Base-by-base conservation (phyloP, 2,888 invertebrate genomes). In the Fragum whitleyi region DNA sequence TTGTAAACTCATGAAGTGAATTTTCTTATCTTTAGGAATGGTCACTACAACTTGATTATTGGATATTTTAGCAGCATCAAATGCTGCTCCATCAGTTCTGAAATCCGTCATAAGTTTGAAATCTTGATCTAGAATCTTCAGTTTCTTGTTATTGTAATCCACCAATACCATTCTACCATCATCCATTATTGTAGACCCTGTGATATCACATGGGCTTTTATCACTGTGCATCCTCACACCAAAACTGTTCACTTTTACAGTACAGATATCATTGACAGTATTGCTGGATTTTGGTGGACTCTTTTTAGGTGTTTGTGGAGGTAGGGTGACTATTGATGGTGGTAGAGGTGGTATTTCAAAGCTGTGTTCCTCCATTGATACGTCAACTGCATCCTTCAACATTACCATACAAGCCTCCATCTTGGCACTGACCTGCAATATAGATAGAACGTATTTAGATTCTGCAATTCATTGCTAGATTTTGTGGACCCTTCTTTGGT, bases 121-220 rank as follows among this genome's bases (percentile, higher is more conserved):
- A 29, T 85, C 81, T 53, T 75, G 71, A 26, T 81, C 79, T 3
- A 85, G 75, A 39, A 85, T 81, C 65, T 85, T 85, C 6, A 85
- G 75, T 77, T 85, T 85, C 69, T 85, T 85, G 59, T 85, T 85
- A 23, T 85, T 85, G 47, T 81, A 85, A 47, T 85, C 85, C n/a
- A 85, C 85, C 0, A 85, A 32, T 5, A 81, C 85, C 19, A 81
- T 53, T 36, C 85, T 59, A n/a, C 85, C 85, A 70, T 85, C 85
- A 26, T 73, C 59, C 85, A 85, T 81, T 1, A 75, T 32, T 19
- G 85, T 78, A 26, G 85, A 81, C 6, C 85, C 85, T 7, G 85
- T 85, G 32, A 85, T 51, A 57, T 85, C 85, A 81, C 85, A 85
- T 7, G 85, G 85, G 75, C 85, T 85, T 59, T 74, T 77, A 57